phyloP scores from a whole-genome alignment of 2,113 vertebrate genomes.

The Xiphophorus couchianus region DNA sequence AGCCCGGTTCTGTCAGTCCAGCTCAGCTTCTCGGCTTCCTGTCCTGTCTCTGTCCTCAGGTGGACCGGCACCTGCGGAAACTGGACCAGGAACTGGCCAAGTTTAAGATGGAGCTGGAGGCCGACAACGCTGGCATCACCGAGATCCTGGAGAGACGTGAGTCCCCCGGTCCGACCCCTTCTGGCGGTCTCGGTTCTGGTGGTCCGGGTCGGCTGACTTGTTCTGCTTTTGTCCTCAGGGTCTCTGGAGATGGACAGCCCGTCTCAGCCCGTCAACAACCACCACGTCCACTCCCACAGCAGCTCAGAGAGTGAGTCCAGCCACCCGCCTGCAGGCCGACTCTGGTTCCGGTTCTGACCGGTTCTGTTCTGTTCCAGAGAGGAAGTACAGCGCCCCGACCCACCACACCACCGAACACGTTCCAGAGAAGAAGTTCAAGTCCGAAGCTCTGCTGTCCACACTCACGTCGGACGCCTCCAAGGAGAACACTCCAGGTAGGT shows the following conservation, averaged over 20 bases:
- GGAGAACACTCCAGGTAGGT: slow-evolving; percentile 91
- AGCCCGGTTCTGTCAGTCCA: background rate
- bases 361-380: slow-evolving; percentile 79
- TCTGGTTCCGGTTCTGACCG: background rate
- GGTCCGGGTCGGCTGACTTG: background rate
- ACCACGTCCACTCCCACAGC: slow-evolving; percentile 94
- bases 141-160: slow-evolving; percentile 97
- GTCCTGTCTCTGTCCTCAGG: slow-evolving; percentile 77
- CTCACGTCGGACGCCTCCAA: slow-evolving; percentile 96
- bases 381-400: slow-evolving; percentile 91
- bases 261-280: slow-evolving; percentile 97
- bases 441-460: slow-evolving; percentile 97
- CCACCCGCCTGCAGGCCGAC: no score
- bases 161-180: slow-evolving; percentile 18
- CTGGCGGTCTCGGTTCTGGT: no score
- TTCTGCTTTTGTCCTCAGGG: slow-evolving; percentile 62
- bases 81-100: slow-evolving; percentile 98
- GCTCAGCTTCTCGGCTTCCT: background rate
- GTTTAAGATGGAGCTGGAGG: slow-evolving; percentile 99
- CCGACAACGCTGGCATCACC: slow-evolving; percentile 98
- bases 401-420: slow-evolving; percentile 95
- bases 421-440: slow-evolving; percentile 99
- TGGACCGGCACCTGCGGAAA: slow-evolving; percentile 97
- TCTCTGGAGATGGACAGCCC: slow-evolving; percentile 97
- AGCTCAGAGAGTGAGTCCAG: slow-evolving; percentile 89